phyloP scores from a whole-genome alignment of 92 coral and sea anemone species.

The Umimayanthus chanpuru region DNA sequence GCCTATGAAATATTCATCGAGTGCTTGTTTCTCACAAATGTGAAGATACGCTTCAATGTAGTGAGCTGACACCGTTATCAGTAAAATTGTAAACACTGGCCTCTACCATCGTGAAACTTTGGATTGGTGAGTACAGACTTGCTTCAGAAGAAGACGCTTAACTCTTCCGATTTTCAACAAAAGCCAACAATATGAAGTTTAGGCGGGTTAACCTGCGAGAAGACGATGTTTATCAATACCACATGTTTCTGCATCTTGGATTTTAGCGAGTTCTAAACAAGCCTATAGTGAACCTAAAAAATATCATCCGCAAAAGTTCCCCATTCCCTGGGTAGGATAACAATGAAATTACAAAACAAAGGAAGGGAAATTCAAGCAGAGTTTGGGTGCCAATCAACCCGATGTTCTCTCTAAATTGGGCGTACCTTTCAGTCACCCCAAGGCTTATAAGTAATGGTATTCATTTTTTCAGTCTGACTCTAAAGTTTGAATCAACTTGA shows the following conservation, averaged over 20 bases:
- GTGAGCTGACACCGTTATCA: background rate
- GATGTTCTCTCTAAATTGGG: constrained; percentile 10
- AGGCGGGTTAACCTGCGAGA: background rate
- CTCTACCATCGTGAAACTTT: background rate
- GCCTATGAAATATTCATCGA: constrained; percentile 59
- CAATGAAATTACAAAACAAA: background rate
- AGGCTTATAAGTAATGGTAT: constrained; percentile 2
- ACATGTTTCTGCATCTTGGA: background rate
- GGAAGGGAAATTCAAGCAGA: background rate
- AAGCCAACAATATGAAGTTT: background rate
- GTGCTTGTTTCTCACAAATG: constrained; percentile 30
- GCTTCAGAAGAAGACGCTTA: background rate
- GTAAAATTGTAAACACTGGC: background rate
- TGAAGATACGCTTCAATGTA: background rate
- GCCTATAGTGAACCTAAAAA: no score
- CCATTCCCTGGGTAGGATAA: background rate
- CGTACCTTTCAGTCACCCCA: constrained; percentile 4
- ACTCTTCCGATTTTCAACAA: background rate
- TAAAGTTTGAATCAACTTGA: background rate
- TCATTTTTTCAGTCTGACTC: background rate
- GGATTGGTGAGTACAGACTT: background rate
- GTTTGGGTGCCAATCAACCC: background rate
- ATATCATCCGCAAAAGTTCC: background rate
- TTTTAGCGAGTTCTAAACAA: background rate
- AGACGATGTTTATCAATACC: background rate